phyloP scores from a whole-genome alignment of 2,797 vertebrate genomes.

The Karalla daura region DNA sequence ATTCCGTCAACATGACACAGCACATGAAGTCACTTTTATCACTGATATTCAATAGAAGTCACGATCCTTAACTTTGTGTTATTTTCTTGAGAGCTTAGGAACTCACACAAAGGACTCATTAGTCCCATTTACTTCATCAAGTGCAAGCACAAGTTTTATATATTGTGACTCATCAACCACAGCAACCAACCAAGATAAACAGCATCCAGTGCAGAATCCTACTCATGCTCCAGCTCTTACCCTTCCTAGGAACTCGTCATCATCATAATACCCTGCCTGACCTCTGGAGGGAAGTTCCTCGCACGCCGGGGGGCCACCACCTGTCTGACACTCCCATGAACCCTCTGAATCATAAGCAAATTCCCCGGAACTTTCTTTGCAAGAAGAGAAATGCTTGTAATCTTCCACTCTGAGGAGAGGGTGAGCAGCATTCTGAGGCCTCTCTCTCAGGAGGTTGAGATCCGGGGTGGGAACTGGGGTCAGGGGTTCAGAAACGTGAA shows the following conservation, averaged over 20 bases:
- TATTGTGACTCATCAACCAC: constrained; percentile 24
- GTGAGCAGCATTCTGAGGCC: constrained; percentile 28
- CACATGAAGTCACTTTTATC: no score
- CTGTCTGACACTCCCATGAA: constrained; percentile 70
- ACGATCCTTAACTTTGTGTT: neutral
- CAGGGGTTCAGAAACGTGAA: constrained; percentile 72
- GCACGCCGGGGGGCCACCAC: constrained; percentile 77
- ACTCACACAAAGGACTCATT: constrained; percentile 48
- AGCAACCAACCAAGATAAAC: constrained; percentile 52
- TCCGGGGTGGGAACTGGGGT: constrained; percentile 67
- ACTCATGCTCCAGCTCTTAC: constrained; percentile 85
- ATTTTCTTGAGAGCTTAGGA: constrained; percentile 3
- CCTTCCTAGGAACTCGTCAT: constrained; percentile 88
- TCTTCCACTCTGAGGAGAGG: constrained; percentile 54
- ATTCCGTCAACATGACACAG: no score
- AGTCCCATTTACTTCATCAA: constrained; percentile 27
- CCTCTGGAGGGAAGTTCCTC: constrained; percentile 85
- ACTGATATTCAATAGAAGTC: neutral
- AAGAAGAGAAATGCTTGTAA: constrained; percentile 65
- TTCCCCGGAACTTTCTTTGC: constrained; percentile 75
- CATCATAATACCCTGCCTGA: constrained; percentile 75
- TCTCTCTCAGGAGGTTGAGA: constrained; percentile 36
- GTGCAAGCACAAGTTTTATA: constrained; percentile 9
- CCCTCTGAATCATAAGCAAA: constrained; percentile 85
- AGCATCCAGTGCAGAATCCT: constrained; percentile 46